Percentiles rank a stretch among this genome's conserved stretches.
phyloP scores from a whole-genome alignment of 2,113 vertebrate species.

The Gila orcuttii region DNA sequence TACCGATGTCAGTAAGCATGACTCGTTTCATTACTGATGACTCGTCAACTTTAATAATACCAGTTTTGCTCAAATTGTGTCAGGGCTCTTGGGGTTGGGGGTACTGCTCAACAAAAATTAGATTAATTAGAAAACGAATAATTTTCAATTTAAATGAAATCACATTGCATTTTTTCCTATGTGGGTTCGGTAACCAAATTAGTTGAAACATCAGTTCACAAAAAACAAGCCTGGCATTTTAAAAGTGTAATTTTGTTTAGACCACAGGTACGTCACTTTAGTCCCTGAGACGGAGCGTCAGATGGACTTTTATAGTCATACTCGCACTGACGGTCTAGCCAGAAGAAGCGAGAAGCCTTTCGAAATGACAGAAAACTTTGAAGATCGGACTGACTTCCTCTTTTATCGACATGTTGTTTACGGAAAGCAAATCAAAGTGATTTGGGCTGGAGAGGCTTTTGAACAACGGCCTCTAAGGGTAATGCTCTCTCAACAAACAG shows the following conservation, averaged over 20 bases:
- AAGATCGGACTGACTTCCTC: conserved; percentile 81
- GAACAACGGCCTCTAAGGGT: conserved; percentile 63
- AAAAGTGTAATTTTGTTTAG: conserved; percentile 64
- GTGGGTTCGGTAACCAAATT: too few species aligned
- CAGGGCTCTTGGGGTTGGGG: too few species aligned
- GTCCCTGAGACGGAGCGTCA: conserved; percentile 70
- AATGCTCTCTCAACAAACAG: background rate
- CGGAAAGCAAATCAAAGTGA: conserved; percentile 52
- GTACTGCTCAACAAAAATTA: too few species aligned
- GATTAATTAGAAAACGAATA: too few species aligned
- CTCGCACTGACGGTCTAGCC: conserved; percentile 75
- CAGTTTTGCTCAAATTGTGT: too few species aligned
- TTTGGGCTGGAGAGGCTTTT: accelerated
- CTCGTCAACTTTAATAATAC: background rate
- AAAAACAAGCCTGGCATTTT: background rate
- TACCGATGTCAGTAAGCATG: background rate
- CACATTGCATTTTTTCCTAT: too few species aligned
- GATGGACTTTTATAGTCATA: conserved; percentile 81
- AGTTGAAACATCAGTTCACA: too few species aligned
- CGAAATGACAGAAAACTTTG: conserved; percentile 80
- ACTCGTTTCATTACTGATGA: background rate
- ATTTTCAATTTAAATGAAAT: too few species aligned
- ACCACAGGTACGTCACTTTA: conserved; percentile 74
- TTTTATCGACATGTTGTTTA: conserved; percentile 71
- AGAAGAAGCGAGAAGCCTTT: conserved; percentile 67